These are phyloP conservation scores for Polia nebulosa DNA, from an alignment of 2,888 invertebrate genomes.

Conservation along the genomic window DNA sequence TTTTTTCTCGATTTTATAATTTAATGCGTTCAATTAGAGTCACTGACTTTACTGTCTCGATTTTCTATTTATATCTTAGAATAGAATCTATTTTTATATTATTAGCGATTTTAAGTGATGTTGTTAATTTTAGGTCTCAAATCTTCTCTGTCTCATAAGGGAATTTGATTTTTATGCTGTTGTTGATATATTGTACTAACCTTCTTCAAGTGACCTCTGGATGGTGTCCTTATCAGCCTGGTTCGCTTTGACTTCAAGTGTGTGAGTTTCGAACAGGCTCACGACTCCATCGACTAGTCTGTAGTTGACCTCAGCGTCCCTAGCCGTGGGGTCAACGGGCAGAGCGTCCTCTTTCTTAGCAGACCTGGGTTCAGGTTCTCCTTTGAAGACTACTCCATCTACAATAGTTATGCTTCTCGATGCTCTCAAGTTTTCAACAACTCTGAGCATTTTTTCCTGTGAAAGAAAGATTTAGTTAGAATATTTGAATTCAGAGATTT, in stretches of 20 bases:
- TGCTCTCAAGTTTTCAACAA: conserved; percentile 91
- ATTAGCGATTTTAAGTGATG: background rate
- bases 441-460: conserved; percentile 93
- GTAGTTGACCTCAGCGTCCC: conserved; percentile 94
- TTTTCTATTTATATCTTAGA: conserved; percentile 19
- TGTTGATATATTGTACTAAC: conserved; percentile 81
- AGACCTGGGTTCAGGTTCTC: conserved; percentile 85
- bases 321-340: conserved; percentile 93
- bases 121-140: background rate
- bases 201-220: conserved; percentile 95
- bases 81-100: conserved; percentile 12
- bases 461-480: conserved; percentile 68
- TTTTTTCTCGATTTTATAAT: conserved; percentile 40
- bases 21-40: conserved; percentile 30
- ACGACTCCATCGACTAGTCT: conserved; percentile 94
- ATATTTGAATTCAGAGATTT: conserved; percentile 3
- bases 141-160: background rate
- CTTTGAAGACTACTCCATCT: conserved; percentile 92
- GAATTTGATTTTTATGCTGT: background rate
- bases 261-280: conserved; percentile 94
- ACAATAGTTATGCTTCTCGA: conserved; percentile 90
- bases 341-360: conserved; percentile 92
- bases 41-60: conserved; percentile 23
- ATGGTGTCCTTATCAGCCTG: conserved; percentile 93
- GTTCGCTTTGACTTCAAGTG: conserved; percentile 95